Evolutionary conservation across 2,797 vertebrate species (phyloP), one percentile per base, ranked within the genome.

Genomic region (Liparis tanakae): DNA sequence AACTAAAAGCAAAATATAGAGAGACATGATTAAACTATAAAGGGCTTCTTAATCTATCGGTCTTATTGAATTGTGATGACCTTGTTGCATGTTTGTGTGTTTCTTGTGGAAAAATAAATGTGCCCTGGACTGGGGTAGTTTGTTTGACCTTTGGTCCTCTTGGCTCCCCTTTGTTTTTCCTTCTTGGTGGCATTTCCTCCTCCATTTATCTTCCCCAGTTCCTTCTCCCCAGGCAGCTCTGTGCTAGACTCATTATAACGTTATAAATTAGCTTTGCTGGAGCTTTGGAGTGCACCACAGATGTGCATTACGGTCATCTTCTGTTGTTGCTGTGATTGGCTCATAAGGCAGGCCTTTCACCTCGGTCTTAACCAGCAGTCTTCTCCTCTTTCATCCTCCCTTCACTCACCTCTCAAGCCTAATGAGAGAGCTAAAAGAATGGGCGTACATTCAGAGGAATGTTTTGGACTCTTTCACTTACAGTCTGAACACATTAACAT

Each of bases 31-130:
- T 81, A 78, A 90, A 93, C 92, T 91, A 93, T 93, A 93, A 95
- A 95, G 94, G 95, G 95, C 94, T 95, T 95, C 89, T 94, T 90
- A 92, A 91, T 92, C 90, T 89, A 92, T 87, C 77, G 44, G 91
- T 95, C 93, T 94, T 94, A 94, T 89, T 92, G 88, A 93, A 92
- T 91, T 91, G 93, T 93, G 91, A 91, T 94, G 91, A 95, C 85
- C 89, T 93, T 91, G 92, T 95, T 95, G 94, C 95, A 95, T 95
- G 95, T 95, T 88, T 94, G 93, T 94, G 93, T 94, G 87, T 94
- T 94, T 92, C 90, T 88, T 86, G 94, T 95, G 89, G 87, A 93
- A 92, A 91, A 95, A 95, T 95, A 95, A 94, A 95, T 88, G 89
- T 91, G 78, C 92, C 90, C 91, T 79, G 62, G 56, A 75, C 63